phyloP scores from a whole-genome alignment of 1,140 invertebrate species.

The Lineus longissimus region DNA sequence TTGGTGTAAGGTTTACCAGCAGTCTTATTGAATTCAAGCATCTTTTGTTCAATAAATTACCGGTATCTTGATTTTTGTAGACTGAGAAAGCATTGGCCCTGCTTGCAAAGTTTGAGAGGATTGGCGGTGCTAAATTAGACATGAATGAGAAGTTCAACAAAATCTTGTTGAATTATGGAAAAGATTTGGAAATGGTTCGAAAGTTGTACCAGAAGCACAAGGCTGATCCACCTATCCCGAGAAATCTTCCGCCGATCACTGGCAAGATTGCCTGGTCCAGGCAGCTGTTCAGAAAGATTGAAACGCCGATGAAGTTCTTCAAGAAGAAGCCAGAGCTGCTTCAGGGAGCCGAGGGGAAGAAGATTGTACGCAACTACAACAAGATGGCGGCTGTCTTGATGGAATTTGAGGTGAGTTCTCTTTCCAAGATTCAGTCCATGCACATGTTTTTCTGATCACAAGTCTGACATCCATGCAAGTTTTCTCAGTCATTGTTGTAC shows the following conservation, averaged over 20 bases:
- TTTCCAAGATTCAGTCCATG: no score
- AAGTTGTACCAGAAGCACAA: conserved; percentile 56
- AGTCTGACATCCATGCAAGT: no score
- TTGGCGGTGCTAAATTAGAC: conserved; percentile 47
- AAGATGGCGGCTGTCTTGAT: conserved; percentile 54
- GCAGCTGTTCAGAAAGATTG: conserved; percentile 56
- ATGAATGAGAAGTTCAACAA: conserved; percentile 74
- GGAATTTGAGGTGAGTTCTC: conserved; percentile 50
- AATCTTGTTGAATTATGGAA: conserved; percentile 77
- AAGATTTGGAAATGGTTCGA: conserved; percentile 81
- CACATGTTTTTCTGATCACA: no score
- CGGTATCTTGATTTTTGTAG: conserved; percentile 24
- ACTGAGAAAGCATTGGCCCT: conserved; percentile 52
- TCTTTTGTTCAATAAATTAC: no score
- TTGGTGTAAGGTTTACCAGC: no score
- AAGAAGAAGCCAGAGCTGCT: conserved; percentile 49
- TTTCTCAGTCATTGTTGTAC: no score
- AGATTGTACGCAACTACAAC: conserved; percentile 64
- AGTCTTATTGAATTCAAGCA: no score
- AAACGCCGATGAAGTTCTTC: conserved; percentile 59
- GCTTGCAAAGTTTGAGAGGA: conserved; percentile 51
- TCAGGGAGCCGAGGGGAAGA: conserved; percentile 58
- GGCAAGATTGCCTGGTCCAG: conserved; percentile 56
- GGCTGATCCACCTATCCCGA: conserved; percentile 48
- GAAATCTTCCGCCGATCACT: conserved; percentile 54